Evolutionary conservation across 1,140 invertebrate genomes (phyloP), one percentile per base, ranked within the genome.

Genomic region (Danaus plexippus): DNA sequence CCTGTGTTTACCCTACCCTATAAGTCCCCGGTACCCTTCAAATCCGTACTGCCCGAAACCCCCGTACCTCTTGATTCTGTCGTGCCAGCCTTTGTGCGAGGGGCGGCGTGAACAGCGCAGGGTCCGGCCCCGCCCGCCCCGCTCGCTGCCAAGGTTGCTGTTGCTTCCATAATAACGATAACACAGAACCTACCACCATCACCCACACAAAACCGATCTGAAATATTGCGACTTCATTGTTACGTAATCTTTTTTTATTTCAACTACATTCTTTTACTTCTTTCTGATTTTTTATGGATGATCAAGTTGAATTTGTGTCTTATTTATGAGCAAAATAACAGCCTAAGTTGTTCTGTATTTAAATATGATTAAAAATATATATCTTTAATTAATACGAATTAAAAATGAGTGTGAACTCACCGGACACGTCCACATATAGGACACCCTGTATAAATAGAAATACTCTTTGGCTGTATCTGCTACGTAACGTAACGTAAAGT

Each of bases 381-480:
- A 32, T 32, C 22, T 32, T 32, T 32, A 32, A 5, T 6, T 32
- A 4, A 32, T 32, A 32, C 22, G 15, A 32, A 32, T 6, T 22
- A 22, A 2, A 32, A 7, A 1, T 32, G 22, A 32, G 4, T 6
- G 22, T 32, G 7, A 49, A 67, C 80, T 79, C 52, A 86, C 83
- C 59, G 74, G 70, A 66, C 83, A 80, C 7, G 93, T 94, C 93
- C 96, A 98, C 89, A 97, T 90, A 73, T 97, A 98, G 0, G 96
- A 97, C 10, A 98, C 87, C 57, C 91, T 88, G 70, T 95, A 94
- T 10, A 94, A 71, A 74, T 91, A 92, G 70, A 92, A 90, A 66
- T 92, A 92, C 18, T 90, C 71, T 15, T 75, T 64, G 43, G 59
- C 12, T 10, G 54, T 43, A 2, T 18, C n/a, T 10, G 63, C 22